Evolutionary conservation across 1,140 invertebrate species (phyloP).

Genomic region (Arctopsyche grandis): DNA sequence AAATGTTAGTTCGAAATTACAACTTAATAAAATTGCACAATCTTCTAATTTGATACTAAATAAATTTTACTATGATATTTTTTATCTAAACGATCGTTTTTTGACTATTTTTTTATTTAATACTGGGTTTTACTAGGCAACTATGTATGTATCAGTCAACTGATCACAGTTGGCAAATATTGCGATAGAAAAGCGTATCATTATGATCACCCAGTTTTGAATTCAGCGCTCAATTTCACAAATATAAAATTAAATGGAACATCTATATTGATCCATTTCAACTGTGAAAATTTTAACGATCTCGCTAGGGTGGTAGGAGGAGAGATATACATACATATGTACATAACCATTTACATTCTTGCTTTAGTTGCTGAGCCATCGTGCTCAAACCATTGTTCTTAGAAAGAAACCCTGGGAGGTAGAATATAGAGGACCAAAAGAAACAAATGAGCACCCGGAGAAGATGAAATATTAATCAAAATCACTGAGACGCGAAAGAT

Average conservation of each 20-base stretch:
- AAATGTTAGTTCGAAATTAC: too few species aligned
- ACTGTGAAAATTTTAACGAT: slow-evolving; percentile 3
- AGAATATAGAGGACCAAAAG: slow-evolving; percentile 13
- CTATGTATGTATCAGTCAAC: too few species aligned
- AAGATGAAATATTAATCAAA: slow-evolving; percentile 44
- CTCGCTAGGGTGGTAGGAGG: slow-evolving; percentile 1
- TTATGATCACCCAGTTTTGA: not conserved
- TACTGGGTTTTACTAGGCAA: too few species aligned
- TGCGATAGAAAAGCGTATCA: too few species aligned
- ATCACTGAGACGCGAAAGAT: slow-evolving; percentile 19
- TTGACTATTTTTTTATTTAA: too few species aligned
- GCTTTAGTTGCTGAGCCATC: slow-evolving; percentile 36
- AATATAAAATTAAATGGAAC: not conserved
- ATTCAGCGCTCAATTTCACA: not conserved
- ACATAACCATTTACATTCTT: not conserved
- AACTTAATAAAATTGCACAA: too few species aligned
- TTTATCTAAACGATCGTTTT: too few species aligned
- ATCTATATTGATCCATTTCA: too few species aligned
- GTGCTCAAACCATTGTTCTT: slow-evolving; percentile 35
- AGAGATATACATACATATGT: not conserved
- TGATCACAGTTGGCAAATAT: too few species aligned
- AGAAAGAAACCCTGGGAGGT: slow-evolving; percentile 37
- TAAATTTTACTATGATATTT: too few species aligned
- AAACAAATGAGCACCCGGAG: slow-evolving; percentile 15
- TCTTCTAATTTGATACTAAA: too few species aligned